Base-by-base conservation (phyloP, 1,140 invertebrate species). In the Bradysia coprophila region DNA sequence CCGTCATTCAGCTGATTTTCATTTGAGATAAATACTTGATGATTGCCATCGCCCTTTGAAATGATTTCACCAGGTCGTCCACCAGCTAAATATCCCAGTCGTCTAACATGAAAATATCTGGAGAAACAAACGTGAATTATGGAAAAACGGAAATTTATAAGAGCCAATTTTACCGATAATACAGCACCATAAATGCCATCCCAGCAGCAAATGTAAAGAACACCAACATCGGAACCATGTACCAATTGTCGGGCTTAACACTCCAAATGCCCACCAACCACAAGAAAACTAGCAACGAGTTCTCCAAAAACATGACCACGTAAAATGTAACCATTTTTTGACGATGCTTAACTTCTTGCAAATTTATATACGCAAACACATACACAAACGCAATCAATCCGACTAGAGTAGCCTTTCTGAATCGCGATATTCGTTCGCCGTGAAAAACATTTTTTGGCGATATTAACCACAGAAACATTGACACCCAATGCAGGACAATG, bases 271-370 rank as follows among this genome's bases (percentile, higher is more conserved):
- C 61, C 71, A 64, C 77, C 71, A 85, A 40, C 81, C 77, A 64
- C 54, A 83, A 50, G 11, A 16, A 34, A 48, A 87, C 71, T 4
- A 86, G 59, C 21, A 89, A 66, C 44, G 70, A 71, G 57, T 91
- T 92, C 64, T 93, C 89, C 34, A 90, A 63, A 55, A 87, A 77
- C 85, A 91, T 90, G 22, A 89, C 84, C n/a, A 80, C 70, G 62
- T 92, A 92, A 66, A 85, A 93, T 41, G 82, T 82, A 10, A 76
- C 70, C 75, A 86, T 83, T 62, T 84, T 85, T 50, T 81, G 76
- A 37, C 78, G 62, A 49, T 84, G 74, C 59, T 82, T 81, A 6
- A 75, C 72, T 49, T 85, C 78, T 46, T 88, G 79, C 36, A 92
- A 64, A 65, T 92, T 91, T 32, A 92, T 72, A 54, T 90, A 92